Conservation (phyloP, 2,888 invertebrate genomes). For the Rhabditoides inermis region DNA sequence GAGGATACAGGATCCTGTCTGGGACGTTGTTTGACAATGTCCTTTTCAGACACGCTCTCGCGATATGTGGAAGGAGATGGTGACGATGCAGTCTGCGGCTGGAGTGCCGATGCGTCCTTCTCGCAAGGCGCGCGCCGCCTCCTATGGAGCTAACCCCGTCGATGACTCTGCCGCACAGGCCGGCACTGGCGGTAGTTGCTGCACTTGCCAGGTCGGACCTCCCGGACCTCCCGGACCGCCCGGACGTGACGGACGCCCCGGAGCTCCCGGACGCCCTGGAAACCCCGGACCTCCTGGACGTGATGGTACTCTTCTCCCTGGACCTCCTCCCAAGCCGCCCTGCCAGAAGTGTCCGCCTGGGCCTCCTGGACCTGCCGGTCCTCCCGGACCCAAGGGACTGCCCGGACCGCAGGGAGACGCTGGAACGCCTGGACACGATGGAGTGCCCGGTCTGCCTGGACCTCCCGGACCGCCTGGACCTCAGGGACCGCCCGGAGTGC, state of each 20-base stretch:
- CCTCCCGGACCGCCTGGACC: conserved; percentile 41
- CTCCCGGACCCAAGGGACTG: not conserved
- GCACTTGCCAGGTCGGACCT: conserved; percentile 49
- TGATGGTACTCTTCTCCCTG: conserved; percentile 46
- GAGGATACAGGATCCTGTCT: not conserved
- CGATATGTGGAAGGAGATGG: conserved; percentile 52
- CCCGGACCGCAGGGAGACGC: conserved; percentile 31
- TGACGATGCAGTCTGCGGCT: conserved; percentile 45
- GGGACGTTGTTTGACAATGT: too few relatives aligned
- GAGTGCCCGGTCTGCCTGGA: conserved; percentile 25
- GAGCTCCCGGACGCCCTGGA: conserved; percentile 44
- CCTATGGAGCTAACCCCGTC: conserved; percentile 26
- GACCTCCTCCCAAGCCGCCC: conserved; percentile 52
- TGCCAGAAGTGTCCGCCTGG: conserved; percentile 48
- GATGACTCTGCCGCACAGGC: conserved; percentile 21
- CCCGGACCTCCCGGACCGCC: conserved; percentile 34
- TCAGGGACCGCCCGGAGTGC: conserved; percentile 13
- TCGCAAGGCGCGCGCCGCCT: conserved; percentile 23
- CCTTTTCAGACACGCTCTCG: conserved; percentile 43
- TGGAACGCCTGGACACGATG: conserved; percentile 30
- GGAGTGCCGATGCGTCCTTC: conserved; percentile 19
- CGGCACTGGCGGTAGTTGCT: conserved; percentile 37
- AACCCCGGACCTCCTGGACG: conserved; percentile 45
- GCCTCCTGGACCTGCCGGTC: conserved; percentile 20
- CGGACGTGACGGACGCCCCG: conserved; percentile 7